Base-by-base conservation (phyloP, 1,140 invertebrate species). In the Habropoda laboriosa region DNA sequence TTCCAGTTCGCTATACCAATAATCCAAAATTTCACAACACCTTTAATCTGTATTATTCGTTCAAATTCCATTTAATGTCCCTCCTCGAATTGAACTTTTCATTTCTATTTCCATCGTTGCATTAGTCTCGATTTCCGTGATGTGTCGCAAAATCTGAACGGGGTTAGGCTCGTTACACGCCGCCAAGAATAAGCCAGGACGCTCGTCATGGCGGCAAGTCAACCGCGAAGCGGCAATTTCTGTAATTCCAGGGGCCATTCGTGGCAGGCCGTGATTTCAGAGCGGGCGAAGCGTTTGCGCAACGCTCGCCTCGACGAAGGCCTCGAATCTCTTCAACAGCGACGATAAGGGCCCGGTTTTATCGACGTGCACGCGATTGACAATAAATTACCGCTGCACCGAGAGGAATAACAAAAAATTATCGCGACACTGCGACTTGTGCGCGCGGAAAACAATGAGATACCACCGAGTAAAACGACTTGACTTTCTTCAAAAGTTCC, bases 171-270 rank as follows among this genome's bases (percentile, higher is more conserved):
- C 42, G 71, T 82, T 76, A 76, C 42, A 40, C 79, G 47, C n/a
- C 27, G 45, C 74, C 47, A 53, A 67, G 74, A 82, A 85, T 68
- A 85, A 53, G 51, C 51, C 27, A 12, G 21, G 32, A 30, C 45
- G 38, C 32, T 64, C 40, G 61, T 85, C 79, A 79, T 49, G 74
- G 47, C 61, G 71, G 53, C 72, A 86, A 86, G 84, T 85, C 84
- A 82, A 86, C 60, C 85, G 80, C 75, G 75, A 82, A 82, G 75
- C 47, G 32, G 66, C 68, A 86, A 86, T 86, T 86, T 86, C 66
- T 82, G 55, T 60, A 76, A 81, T 81, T 86, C 74, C 74, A 66
- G 58, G 49, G 55, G 60, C 53, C 27, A 24, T 67, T 61, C 79
- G 67, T 63, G 72, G 32, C 67, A 78, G 81, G 81, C 27, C 12